Percentiles rank a stretch among this genome's conserved stretches.
These are phyloP conservation scores for Saimiri boliviensis DNA, from an alignment of 2,113 vertebrate species.

Conservation along the genomic window DNA sequence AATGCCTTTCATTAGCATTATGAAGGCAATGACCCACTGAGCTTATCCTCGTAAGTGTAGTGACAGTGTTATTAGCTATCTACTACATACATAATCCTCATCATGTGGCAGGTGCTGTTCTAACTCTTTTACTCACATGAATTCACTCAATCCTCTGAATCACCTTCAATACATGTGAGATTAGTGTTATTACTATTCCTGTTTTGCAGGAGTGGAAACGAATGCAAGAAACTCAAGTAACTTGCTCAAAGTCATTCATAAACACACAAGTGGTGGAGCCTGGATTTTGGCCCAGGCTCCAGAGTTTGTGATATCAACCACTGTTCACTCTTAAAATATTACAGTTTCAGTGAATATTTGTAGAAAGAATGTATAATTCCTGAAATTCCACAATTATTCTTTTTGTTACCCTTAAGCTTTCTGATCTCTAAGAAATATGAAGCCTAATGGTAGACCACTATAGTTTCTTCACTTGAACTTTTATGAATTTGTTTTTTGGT, in stretches of 20 bases:
- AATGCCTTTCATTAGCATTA: not conserved
- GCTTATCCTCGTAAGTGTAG: not conserved
- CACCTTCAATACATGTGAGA: not conserved
- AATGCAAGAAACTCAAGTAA: not conserved
- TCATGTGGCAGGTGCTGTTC: not conserved
- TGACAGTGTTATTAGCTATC: not conserved
- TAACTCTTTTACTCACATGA: not conserved
- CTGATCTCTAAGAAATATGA: not conserved
- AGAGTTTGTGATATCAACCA: not conserved
- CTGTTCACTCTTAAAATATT: not conserved
- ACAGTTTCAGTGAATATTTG: constrained; percentile 35
- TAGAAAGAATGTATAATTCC: constrained; percentile 13
- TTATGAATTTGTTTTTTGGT: not conserved
- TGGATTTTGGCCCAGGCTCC: not conserved
- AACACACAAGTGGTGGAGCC: not conserved
- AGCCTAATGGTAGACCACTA: not conserved
- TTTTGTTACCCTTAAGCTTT: not conserved
- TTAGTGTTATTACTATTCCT: not conserved
- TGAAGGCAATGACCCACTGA: not conserved
- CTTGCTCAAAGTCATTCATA: not conserved
- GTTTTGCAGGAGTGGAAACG: not conserved
- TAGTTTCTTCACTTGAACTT: not conserved
- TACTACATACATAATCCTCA: not conserved
- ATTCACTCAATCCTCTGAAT: not conserved
- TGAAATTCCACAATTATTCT: constrained; percentile 12